A percentile compares a stretch with the other conserved stretches of the same genome.
phyloP scores from a whole-genome alignment of 2,113 vertebrate genomes.

The Sterrhoptilus dennistouni region DNA sequence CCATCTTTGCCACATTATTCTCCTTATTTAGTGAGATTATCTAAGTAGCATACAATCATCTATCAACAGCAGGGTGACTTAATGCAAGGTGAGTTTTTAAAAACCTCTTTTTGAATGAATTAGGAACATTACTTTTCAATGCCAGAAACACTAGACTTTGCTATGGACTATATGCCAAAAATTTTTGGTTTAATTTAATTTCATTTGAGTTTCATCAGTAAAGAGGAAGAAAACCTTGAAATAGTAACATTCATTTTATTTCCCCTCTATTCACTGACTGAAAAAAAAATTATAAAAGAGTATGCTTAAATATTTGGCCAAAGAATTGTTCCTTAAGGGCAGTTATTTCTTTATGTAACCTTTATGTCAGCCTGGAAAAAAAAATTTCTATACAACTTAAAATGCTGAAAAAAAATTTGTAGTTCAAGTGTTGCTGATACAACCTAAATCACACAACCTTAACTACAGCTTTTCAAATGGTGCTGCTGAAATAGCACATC shows the following conservation, averaged over 20 bases:
- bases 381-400: constrained; percentile 14
- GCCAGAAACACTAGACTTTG: not conserved
- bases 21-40: not conserved
- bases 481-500: constrained; percentile 3
- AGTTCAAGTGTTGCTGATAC: constrained; percentile 1
- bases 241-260: not conserved
- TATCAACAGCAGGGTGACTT: not conserved
- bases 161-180: not conserved
- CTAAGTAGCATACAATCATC: not conserved
- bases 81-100: not conserved
- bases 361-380: not conserved
- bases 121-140: not conserved
- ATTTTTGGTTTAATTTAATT: constrained; percentile 4
- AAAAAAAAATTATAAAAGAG: not conserved
- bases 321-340: constrained; percentile 24
- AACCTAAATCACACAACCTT: not conserved
- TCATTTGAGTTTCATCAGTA: not conserved
- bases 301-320: not conserved
- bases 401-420: constrained; percentile 11
- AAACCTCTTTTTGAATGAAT: not conserved
- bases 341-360: constrained; percentile 24
- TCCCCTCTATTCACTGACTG: not conserved
- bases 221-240: not conserved
- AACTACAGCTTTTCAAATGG: not conserved
- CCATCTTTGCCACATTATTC: not conserved